Evolutionary conservation across 2,113 vertebrate species (phyloP).

Genomic region (Megaceryle torquata): DNA sequence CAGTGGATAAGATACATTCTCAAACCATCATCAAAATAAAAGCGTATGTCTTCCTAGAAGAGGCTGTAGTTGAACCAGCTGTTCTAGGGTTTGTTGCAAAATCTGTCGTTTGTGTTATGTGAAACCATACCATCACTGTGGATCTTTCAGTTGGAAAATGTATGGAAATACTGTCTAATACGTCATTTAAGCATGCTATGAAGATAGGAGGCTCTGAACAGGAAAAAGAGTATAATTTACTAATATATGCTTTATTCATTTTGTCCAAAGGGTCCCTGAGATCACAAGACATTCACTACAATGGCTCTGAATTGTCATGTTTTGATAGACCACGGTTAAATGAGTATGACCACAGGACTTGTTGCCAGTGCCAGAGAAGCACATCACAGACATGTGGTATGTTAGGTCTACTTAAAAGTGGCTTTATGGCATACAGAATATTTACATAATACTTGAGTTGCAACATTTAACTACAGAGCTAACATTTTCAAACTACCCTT

Average conservation of each 20-base stretch:
- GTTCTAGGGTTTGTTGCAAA: not conserved
- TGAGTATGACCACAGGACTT: slow-evolving; percentile 76
- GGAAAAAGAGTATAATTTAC: not conserved
- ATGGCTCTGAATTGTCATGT: slow-evolving; percentile 86
- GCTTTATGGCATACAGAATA: not conserved
- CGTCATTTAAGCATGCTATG: not conserved
- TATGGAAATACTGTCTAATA: not conserved
- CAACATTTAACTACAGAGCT: not conserved
- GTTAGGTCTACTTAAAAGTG: not conserved
- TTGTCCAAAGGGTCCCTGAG: slow-evolving; percentile 78
- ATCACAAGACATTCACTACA: slow-evolving; percentile 84
- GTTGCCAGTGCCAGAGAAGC: slow-evolving; percentile 83
- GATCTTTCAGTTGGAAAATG: not conserved
- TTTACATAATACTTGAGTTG: not conserved
- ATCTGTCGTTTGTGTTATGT: not conserved
- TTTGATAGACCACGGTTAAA: slow-evolving; percentile 81
- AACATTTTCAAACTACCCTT: not conserved
- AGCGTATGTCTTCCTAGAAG: not conserved
- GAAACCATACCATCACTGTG: not conserved
- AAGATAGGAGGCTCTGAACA: not conserved
- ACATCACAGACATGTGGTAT: slow-evolving; percentile 83
- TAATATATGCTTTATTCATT: not conserved
- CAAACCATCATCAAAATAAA: not conserved
- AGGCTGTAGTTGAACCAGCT: not conserved
- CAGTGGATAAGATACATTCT: not conserved